Base-by-base conservation (phyloP, 2,113 vertebrate species). In the Sporophila hypoxantha region DNA sequence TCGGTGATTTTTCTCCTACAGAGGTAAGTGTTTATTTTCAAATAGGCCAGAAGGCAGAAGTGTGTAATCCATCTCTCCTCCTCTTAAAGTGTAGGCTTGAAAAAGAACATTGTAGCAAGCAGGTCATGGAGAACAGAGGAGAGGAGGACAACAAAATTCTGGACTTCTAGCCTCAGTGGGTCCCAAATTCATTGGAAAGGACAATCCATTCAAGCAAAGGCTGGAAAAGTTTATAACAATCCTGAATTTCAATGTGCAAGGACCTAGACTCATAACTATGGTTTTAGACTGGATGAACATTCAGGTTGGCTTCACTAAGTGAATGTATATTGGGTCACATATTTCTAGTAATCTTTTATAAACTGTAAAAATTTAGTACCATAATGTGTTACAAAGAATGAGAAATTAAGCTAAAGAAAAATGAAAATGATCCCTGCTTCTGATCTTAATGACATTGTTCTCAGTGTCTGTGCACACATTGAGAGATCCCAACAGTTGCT, bases 41-140 rank as follows among this genome's bases (percentile, higher is more conserved):
- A 75, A 64, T 3, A 86, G 36, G 29, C 39, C 61, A 50, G 6
- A 50, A 76, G 65, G 29, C 61, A 76, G n/a, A 71, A 69, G 10
- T 1, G 1, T 55, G 29, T 27, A n/a, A 89, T 42, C 17, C 39
- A 56, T 29, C 32, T n/a, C 12, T 17, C 39, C 56, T 57, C 34
- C 61, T 66, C 77, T 32, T 59, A 34, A 68, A 85, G 41, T 15
- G 11, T 5, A 55, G 57, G 34, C 22, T 69, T 77, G 39, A 75
- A 87, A 41, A 62, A 75, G n/a, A 77, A 4, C 17, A 87, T 44
- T 49, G 41, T 3, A 82, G 22, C 9, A 85, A 67, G 67, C 20
- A 82, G 12, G 11, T 65, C 19, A 44, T 19, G 0, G 0, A 46
- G 16, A 18, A 15, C 0, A 20, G 52, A 27, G 23, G 3, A 5